Evolutionary conservation across 2,113 vertebrate species (phyloP), one percentile per base, ranked within the genome.

Genomic region (Corythoichthys intestinalis): DNA sequence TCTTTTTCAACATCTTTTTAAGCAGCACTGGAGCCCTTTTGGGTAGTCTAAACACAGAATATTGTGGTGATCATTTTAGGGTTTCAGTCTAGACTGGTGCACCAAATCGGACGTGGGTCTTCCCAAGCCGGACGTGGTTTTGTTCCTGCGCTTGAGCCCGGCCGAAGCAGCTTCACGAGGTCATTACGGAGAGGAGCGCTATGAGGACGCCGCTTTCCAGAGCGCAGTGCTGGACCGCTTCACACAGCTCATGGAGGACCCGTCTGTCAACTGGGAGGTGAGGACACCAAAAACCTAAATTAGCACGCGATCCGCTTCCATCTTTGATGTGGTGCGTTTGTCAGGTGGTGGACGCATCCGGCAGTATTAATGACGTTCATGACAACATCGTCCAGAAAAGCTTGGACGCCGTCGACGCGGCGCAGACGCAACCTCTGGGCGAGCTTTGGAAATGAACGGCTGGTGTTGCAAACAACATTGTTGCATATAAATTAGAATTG

Each of bases 91-190:
- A 76, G 90, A 97, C 8, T 99, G 97, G 97, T 98, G 97, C 70
- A 97, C 84, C 74, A 88, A 93, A 14, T 93, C 97, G 0, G 97
- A 98, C 0, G 81, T 92, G 62, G 97, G 97, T 0, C 93, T 99
- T 67, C 97, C 97, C 20, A 96, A 95, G 74, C 97, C 97, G 1
- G 97, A 99, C 82, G 85, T 98, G 10, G 93, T 99, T 4, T 76
- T 99, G 67, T 98, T 96, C 65, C 92, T 99, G n/a, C 90, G 94
- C 66, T 64, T 98, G 46, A 90, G 69, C 61, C 78, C 90, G 0
- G 77, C 70, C 0, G 91, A 83, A 4, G 96, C 96, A 0, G 92
- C 92, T 0, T 70, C 76, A 1, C 91, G 97, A 48, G 95, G 93
- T 0, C 83, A 93, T 64, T 99, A 93, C 50, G 96, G 97, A 37